These are phyloP conservation scores for Lanius ludovicianus DNA, from an alignment of 2,113 vertebrate genomes.

Conservation along the genomic window DNA sequence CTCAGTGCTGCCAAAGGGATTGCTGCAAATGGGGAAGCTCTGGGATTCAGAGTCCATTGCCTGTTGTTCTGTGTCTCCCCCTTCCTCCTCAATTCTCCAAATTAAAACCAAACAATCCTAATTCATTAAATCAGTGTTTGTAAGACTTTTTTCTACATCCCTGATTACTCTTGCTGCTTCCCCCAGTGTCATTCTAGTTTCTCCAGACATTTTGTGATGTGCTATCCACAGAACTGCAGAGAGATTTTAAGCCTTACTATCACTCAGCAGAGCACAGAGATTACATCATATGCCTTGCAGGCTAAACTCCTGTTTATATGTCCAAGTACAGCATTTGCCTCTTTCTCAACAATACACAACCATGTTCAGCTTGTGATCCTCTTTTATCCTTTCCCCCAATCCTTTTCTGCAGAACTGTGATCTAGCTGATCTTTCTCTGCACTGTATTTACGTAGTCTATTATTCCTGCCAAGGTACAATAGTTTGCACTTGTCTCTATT, in stretches of 20 bases:
- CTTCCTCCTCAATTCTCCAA: background rate
- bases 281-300: conserved; percentile 49
- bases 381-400: conserved; percentile 19
- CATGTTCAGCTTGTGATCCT: conserved; percentile 31
- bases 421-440: conserved; percentile 50
- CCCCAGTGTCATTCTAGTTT: background rate
- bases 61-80: background rate
- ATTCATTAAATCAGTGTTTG: background rate
- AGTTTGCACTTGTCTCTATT: conserved; percentile 16
- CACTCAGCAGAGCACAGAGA: conserved; percentile 6
- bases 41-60: background rate
- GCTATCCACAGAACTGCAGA: background rate
- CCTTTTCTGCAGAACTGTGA: conserved; percentile 11
- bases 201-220: background rate
- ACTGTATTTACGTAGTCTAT: conserved; percentile 11
- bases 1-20: background rate
- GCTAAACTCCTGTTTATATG: conserved; percentile 56
- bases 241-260: background rate
- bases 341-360: conserved; percentile 33
- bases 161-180: background rate
- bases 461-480: conserved; percentile 18
- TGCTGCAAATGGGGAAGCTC: background rate
- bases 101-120: background rate
- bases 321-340: conserved; percentile 27
- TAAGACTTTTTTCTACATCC: background rate